Conservation (phyloP, 2,888 invertebrate species). For the Diachrysia chrysitis region DNA sequence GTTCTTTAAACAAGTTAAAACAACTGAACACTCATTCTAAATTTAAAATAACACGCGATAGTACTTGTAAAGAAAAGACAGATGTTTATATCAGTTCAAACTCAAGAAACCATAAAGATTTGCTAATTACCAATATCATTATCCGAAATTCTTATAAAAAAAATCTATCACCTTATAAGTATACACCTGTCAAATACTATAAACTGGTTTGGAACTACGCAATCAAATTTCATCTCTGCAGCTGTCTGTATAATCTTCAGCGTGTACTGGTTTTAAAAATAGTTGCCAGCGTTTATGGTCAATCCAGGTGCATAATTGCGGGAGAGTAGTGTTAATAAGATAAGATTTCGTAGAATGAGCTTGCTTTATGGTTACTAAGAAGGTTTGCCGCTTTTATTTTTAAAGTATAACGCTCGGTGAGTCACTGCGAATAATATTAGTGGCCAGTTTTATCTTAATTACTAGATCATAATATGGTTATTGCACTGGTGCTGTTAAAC, state of each 20-base stretch:
- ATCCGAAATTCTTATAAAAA: constrained; percentile 38
- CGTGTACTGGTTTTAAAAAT: constrained; percentile 52
- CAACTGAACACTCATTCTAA: neutral
- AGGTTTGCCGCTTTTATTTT: constrained; percentile 21
- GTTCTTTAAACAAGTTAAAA: neutral
- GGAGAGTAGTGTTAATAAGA: constrained; percentile 50
- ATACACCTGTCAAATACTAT: constrained; percentile 53
- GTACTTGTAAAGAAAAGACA: neutral
- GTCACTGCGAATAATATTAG: constrained; percentile 27
- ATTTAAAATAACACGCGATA: constrained; percentile 2
- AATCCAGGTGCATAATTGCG: constrained; percentile 45
- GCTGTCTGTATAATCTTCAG: constrained; percentile 38
- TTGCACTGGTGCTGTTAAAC: neutral
- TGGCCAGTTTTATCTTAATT: constrained; percentile 8
- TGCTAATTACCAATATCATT: constrained; percentile 30
- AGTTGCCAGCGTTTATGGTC: constrained; percentile 42
- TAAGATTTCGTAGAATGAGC: constrained; percentile 39
- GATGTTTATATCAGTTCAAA: constrained; percentile 17
- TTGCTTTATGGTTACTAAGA: constrained; percentile 32
- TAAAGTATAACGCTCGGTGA: constrained; percentile 15
- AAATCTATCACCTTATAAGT: constrained; percentile 7
- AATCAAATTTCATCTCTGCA: constrained; percentile 59
- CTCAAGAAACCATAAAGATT: constrained; percentile 23
- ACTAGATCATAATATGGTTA: neutral
- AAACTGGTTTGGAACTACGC: constrained; percentile 47